These are phyloP conservation scores for Bos indicus DNA, from an alignment of 2,113 vertebrate species.

Conservation along the genomic window DNA sequence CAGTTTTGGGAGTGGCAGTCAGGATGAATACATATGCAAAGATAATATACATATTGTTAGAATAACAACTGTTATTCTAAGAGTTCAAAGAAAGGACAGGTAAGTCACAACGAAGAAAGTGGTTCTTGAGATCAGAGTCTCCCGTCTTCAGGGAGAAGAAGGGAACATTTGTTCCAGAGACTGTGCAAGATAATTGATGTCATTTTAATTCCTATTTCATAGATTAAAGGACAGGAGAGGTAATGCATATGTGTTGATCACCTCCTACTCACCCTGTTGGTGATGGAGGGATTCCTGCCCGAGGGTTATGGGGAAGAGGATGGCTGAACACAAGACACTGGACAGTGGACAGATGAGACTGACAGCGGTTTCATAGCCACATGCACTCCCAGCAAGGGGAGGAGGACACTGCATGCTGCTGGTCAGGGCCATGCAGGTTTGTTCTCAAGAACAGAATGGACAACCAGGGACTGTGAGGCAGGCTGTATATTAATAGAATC, in stretches of 20 bases:
- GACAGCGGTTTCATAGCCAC: not conserved
- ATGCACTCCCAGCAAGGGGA: not conserved
- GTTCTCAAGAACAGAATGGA: not conserved
- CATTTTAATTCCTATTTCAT: not conserved
- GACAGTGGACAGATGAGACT: not conserved
- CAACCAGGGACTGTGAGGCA: not conserved
- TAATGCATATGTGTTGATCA: not conserved
- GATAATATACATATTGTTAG: not conserved
- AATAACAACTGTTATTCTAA: not conserved
- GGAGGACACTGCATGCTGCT: fast-evolving
- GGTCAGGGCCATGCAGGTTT: not conserved
- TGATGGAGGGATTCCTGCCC: not conserved
- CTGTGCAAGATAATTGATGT: not conserved
- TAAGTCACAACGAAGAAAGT: not conserved
- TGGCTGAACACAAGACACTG: not conserved
- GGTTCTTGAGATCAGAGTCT: not conserved
- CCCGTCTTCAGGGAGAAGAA: too few relatives aligned
- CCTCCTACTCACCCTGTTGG: not conserved
- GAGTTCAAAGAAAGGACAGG: not conserved
- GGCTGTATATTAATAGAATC: not conserved
- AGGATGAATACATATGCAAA: not conserved
- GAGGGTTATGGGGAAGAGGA: too few relatives aligned
- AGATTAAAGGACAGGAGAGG: not conserved
- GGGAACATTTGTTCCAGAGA: not conserved
- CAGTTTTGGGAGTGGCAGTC: not conserved